Evolutionary conservation across 2,113 vertebrate species (phyloP).

Genomic region (Etheostoma cragini): DNA sequence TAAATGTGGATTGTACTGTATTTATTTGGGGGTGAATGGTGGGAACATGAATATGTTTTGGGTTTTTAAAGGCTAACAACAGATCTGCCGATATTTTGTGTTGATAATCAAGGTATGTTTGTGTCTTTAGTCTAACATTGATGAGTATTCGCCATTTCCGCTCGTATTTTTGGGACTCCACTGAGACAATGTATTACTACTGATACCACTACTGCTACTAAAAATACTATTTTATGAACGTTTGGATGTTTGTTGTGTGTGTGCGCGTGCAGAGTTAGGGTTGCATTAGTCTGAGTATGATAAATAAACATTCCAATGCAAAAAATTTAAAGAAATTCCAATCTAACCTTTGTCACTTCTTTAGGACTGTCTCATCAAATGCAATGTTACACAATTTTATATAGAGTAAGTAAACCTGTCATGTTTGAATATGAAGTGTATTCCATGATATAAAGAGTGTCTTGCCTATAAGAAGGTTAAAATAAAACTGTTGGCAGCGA

Average conservation of each 20-base stretch:
- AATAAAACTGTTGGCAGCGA: neutral
- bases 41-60: too few species aligned
- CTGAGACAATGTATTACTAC: neutral
- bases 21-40: too few species aligned
- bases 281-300: neutral
- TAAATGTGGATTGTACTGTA: too few species aligned
- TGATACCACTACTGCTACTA: neutral
- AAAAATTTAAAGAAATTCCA: too few species aligned
- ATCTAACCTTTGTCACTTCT: neutral
- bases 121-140: too few species aligned
- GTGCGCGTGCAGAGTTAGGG: neutral
- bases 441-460: neutral
- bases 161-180: neutral
- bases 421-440: neutral
- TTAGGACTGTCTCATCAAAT: constrained; percentile 14
- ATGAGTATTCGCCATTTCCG: too few species aligned
- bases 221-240: too few species aligned
- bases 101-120: too few species aligned
- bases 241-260: neutral
- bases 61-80: too few species aligned
- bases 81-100: too few species aligned
- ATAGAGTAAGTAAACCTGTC: neutral
- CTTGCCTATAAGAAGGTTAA: neutral
- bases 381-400: constrained; percentile 51
- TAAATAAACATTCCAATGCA: neutral